phyloP scores from a whole-genome alignment of 2,113 vertebrate genomes.

The Parus major region DNA sequence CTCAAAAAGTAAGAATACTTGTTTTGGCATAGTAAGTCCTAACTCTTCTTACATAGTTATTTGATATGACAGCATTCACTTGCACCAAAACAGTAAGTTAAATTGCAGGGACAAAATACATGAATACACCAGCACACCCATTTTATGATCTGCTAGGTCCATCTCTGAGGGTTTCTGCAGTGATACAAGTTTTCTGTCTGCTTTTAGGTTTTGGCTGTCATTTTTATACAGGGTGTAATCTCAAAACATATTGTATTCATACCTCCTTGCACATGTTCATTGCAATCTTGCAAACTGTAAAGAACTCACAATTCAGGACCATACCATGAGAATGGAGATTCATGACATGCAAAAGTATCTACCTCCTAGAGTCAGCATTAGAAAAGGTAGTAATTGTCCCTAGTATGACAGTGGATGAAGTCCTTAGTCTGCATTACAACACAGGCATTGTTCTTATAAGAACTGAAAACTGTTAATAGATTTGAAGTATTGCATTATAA shows the following conservation, averaged over 20 bases:
- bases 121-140: neutral
- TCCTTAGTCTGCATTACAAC: neutral
- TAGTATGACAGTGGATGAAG: neutral
- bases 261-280: neutral
- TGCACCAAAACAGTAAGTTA: neutral
- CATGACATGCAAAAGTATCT: neutral
- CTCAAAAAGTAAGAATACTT: neutral
- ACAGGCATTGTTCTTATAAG: neutral
- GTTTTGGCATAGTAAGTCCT: neutral
- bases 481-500: neutral
- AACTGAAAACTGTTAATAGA: neutral
- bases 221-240: neutral
- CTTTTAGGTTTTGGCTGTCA: neutral
- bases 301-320: neutral
- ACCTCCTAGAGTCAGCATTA: neutral
- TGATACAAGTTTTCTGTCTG: neutral
- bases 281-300: neutral
- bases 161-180: neutral
- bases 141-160: neutral
- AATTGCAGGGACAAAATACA: neutral
- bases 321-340: neutral
- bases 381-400: neutral
- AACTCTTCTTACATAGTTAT: neutral
- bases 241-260: neutral
- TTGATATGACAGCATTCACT: neutral